Evolutionary conservation across 2,113 vertebrate genomes (phyloP).

Genomic region (Oreochromis tanganicae): DNA sequence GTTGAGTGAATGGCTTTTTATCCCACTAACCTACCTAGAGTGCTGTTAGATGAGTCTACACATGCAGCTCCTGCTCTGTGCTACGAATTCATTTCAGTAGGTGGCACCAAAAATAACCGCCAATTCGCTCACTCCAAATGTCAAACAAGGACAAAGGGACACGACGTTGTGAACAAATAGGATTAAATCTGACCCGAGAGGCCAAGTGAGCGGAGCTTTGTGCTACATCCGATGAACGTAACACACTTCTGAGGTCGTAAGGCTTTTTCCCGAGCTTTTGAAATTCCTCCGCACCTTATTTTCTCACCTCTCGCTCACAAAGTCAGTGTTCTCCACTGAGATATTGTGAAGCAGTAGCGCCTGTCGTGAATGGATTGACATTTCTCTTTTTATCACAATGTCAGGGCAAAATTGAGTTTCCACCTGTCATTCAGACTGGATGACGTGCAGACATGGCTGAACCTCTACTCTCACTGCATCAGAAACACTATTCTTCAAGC

Average conservation of each 20-base stretch:
- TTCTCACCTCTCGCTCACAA: not conserved
- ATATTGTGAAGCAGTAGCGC: not conserved
- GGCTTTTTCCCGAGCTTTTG: not conserved
- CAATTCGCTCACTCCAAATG: constrained; percentile 30
- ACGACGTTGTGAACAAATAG: constrained; percentile 8
- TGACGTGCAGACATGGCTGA: not conserved
- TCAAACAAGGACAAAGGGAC: constrained; percentile 41
- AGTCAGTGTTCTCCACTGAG: not conserved
- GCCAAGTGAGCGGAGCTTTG: not conserved
- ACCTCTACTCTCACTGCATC: not conserved
- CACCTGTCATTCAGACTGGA: not conserved
- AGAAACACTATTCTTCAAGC: not conserved
- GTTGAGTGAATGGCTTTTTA: constrained; percentile 24
- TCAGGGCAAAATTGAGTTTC: not conserved
- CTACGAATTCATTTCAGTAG: constrained; percentile 42
- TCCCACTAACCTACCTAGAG: constrained; percentile 36
- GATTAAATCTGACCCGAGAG: constrained; percentile 24
- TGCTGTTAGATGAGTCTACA: constrained; percentile 5
- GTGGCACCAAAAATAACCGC: constrained; percentile 56
- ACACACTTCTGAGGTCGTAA: not conserved
- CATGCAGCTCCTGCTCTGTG: constrained; percentile 5
- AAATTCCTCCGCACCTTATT: not conserved
- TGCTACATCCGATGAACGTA: not conserved
- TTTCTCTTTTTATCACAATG: not conserved
- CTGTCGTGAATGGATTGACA: not conserved